phyloP scores from a whole-genome alignment of 1,140 invertebrate species.

The Tetramorium alpestre region DNA sequence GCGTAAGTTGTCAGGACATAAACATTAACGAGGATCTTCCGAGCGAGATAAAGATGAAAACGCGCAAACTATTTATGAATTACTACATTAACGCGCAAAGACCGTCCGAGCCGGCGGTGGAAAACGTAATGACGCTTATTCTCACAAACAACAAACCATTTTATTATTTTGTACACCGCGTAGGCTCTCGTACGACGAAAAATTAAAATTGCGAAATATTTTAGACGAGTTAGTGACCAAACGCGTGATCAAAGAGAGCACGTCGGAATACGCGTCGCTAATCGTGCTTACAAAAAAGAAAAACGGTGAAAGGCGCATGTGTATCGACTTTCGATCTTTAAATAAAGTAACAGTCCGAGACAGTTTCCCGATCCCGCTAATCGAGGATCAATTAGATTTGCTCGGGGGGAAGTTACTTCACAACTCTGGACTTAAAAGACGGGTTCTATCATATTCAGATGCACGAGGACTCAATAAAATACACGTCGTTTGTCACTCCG shows the following conservation, averaged over 20 bases:
- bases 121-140: slow-evolving; percentile 54
- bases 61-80: background rate
- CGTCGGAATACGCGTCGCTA: slow-evolving; percentile 63
- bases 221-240: slow-evolving; percentile 75
- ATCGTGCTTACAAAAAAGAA: too few species aligned
- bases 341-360: too few species aligned
- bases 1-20: background rate
- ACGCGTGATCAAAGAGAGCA: slow-evolving; percentile 78
- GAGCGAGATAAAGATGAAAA: too few species aligned
- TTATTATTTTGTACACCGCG: slow-evolving; percentile 71
- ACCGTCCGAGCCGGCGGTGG: slow-evolving; percentile 13
- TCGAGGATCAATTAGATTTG: too few species aligned
- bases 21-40: background rate
- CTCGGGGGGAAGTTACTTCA: too few species aligned
- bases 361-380: too few species aligned
- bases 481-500: too few species aligned
- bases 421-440: too few species aligned
- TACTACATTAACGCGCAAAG: slow-evolving; percentile 17
- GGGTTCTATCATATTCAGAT: too few species aligned
- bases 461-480: too few species aligned
- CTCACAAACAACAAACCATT: slow-evolving; percentile 75
- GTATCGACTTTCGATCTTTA: too few species aligned
- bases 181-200: slow-evolving; percentile 71
- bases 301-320: too few species aligned
- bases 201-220: slow-evolving; percentile 72